Base-by-base conservation (phyloP, 1,140 invertebrate genomes). In the Euborellia annulipes region DNA sequence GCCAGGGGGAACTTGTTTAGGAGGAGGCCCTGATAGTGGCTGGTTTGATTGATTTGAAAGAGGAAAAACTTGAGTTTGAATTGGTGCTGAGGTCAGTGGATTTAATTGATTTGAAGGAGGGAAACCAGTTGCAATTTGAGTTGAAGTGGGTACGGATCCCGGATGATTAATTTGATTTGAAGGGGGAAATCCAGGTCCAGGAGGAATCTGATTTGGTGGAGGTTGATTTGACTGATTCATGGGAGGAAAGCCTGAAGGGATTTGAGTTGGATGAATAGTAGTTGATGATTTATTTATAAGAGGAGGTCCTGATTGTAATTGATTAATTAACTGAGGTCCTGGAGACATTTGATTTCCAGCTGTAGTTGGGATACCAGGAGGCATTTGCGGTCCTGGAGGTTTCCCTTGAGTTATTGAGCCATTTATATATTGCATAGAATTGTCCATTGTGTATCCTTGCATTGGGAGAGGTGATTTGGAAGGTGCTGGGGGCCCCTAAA, bases 81-180 rank as follows among this genome's bases (percentile, higher is more conserved):
- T 22, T 13, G 37, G 44, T 19, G 36, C 42, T 21, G 44, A 27
- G 36, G 41, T 47, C 14, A 36, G 37, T 17, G 46, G 16, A 6
- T 32, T 4, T 18, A 23, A 20, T 36, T 30, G 50, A n/a, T n/a
- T 23, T 17, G 21, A 16, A 41, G 47, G 19, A 54, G 52, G 3
- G 60, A 58, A 41, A 42, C 42, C 64, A 55, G 56, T 60, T 4
- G 54, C 42, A 22, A 67, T 50, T 54, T 55, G 55, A 40, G 50
- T 49, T 20, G 44, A 42, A 17, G 40, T 49, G 37, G 32, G 22
- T n/a, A 30, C 43, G 19, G 42, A 34, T 21, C 41, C 34, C 18
- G 16, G 32, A 14, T 51, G 50, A 2, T n/a, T 34, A 7, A 34
- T 43, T 3, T 18, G 11, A 14, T 19, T 18, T 37, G 13, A 17